phyloP scores from a whole-genome alignment of 1,140 invertebrate species.

The Lasaia peninsularis region DNA sequence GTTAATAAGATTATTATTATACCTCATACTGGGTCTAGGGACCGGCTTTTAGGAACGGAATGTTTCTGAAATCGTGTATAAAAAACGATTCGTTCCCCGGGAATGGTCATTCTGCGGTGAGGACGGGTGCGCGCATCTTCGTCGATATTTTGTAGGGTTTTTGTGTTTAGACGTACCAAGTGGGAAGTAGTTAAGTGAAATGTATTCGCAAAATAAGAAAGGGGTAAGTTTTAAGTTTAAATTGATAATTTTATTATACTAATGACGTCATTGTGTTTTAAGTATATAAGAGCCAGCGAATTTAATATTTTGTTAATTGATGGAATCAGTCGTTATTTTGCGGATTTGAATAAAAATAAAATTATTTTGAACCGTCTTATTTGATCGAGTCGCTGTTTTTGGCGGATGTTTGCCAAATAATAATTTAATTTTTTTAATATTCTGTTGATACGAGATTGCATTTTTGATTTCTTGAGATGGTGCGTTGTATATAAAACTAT shows the following conservation, averaged over 20 bases:
- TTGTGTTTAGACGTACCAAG: not conserved
- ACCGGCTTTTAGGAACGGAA: slow-evolving; percentile 68
- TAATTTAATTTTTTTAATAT: no score
- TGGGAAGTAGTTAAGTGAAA: slow-evolving; percentile 16
- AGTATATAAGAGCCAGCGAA: not conserved
- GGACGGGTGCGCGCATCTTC: slow-evolving; percentile 59
- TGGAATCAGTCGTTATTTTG: no score
- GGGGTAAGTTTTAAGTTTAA: slow-evolving; percentile 30
- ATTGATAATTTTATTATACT: not conserved
- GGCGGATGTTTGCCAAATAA: no score
- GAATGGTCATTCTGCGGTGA: slow-evolving; percentile 63
- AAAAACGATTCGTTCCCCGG: slow-evolving; percentile 62
- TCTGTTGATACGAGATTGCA: no score
- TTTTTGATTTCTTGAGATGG: no score
- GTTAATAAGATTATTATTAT: slow-evolving; percentile 76
- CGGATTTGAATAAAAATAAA: no score
- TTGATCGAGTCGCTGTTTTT: no score
- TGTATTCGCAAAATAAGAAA: slow-evolving; percentile 22
- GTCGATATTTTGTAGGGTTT: slow-evolving; percentile 21
- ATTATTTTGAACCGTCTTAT: no score
- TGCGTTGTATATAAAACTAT: no score
- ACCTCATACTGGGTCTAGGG: slow-evolving; percentile 56
- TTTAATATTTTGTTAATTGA: not conserved
- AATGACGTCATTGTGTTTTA: not conserved
- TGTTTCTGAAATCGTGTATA: slow-evolving; percentile 71